Percentiles rank a stretch among this genome's conserved stretches.
Evolutionary conservation across 2,797 vertebrate species (phyloP).

Genomic region (Ctenosaura bakeri): DNA sequence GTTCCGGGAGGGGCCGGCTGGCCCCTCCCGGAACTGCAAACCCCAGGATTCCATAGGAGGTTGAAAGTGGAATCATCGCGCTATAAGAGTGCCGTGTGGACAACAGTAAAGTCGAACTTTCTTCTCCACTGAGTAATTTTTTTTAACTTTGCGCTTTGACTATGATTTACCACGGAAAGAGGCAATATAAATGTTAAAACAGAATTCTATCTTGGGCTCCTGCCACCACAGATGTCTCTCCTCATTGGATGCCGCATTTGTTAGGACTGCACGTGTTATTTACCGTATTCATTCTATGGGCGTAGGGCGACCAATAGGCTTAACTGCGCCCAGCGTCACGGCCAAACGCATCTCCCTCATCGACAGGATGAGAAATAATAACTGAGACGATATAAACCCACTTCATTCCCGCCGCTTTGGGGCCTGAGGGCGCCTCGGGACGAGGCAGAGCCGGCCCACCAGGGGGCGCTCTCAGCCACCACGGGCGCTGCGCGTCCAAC

Average conservation of each 20-base stretch:
- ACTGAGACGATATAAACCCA: no score
- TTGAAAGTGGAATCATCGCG: no score
- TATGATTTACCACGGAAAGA: not conserved
- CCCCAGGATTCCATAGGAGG: no score
- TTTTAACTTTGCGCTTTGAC: not conserved
- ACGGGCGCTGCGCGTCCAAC: no score
- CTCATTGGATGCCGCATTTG: not conserved
- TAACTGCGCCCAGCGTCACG: not conserved
- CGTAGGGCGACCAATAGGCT: not conserved
- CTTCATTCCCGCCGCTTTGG: not conserved
- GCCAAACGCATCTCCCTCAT: no score
- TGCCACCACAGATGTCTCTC: not conserved
- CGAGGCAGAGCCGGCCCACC: not conserved
- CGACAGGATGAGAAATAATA: no score
- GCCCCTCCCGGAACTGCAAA: no score
- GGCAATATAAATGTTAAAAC: not conserved
- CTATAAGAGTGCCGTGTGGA: no score
- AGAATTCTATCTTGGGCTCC: not conserved
- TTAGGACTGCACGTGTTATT: no score
- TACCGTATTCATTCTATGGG: no score
- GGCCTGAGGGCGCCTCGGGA: not conserved
- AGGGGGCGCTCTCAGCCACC: slow-evolving; percentile 12
- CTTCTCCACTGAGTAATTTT: not conserved
- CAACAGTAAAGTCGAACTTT: no score
- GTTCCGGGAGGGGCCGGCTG: no score